phyloP scores from a whole-genome alignment of 2,888 invertebrate genomes.

The Thymelicus sylvestris region DNA sequence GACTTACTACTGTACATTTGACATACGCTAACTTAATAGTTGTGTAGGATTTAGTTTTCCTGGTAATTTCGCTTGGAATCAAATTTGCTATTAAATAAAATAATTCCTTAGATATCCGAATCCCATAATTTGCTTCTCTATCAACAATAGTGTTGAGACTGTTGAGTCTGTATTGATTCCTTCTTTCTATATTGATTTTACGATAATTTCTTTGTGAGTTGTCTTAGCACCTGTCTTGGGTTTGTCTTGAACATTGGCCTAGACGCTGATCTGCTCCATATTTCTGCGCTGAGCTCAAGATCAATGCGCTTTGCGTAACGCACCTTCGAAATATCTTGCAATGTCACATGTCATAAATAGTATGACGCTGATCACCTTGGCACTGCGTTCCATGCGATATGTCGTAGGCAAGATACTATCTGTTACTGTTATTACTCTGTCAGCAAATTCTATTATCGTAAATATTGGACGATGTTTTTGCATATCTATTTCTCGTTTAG shows the following conservation, averaged over 20 bases:
- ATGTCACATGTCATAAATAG: conserved; percentile 31
- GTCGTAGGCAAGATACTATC: conserved; percentile 7
- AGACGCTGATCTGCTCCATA: conserved; percentile 24
- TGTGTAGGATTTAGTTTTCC: too few relatives aligned
- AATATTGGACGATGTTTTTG: neutral
- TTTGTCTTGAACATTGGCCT: neutral
- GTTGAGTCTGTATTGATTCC: too few relatives aligned
- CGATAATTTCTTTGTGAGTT: too few relatives aligned
- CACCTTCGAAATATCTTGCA: conserved; percentile 20
- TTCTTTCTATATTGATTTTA: too few relatives aligned
- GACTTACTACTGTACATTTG: too few relatives aligned
- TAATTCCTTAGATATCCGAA: too few relatives aligned
- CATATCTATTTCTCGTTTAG: neutral
- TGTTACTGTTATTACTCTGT: conserved; percentile 23
- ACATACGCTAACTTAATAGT: too few relatives aligned
- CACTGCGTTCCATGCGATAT: conserved; percentile 17
- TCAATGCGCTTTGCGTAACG: conserved; percentile 14
- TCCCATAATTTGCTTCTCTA: too few relatives aligned
- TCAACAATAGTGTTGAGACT: too few relatives aligned
- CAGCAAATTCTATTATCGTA: conserved; percentile 14
- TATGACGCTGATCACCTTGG: conserved; percentile 31
- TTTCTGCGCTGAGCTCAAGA: conserved; percentile 19
- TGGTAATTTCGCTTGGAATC: too few relatives aligned
- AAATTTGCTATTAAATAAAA: too few relatives aligned
- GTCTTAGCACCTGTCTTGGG: too few relatives aligned